phyloP scores from a whole-genome alignment of 2,113 vertebrate species.

The Aviceda subcristata region DNA sequence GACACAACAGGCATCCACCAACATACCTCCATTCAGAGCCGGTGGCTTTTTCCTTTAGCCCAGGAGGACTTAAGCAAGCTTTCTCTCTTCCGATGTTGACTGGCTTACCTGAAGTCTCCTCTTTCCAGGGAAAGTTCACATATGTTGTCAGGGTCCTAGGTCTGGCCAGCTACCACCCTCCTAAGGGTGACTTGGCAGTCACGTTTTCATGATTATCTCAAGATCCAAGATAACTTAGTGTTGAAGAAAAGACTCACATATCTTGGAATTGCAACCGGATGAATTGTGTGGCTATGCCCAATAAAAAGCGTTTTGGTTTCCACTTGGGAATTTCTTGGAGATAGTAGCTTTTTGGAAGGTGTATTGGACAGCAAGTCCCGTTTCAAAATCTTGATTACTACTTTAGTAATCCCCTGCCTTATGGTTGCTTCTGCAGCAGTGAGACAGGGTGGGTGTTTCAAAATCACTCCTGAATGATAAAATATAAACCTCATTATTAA shows the following conservation, averaged over 20 bases:
- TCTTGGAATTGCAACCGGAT: neutral
- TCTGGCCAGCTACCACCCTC: neutral
- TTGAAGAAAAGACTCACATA: neutral
- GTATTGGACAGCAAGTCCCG: neutral
- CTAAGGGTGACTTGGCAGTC: neutral
- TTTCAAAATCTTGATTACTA: neutral
- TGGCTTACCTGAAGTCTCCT: neutral
- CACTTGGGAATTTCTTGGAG: neutral
- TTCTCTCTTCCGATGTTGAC: neutral
- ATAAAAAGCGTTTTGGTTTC: neutral
- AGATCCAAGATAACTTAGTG: neutral
- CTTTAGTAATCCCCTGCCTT: neutral
- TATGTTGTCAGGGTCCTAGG: neutral
- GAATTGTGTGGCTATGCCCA: neutral
- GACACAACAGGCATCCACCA: neutral
- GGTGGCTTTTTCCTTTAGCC: neutral
- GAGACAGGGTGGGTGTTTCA: neutral
- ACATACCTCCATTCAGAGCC: neutral
- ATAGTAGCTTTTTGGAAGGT: neutral
- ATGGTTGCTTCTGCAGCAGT: neutral
- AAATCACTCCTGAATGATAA: neutral
- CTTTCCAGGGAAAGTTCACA: rapidly evolving
- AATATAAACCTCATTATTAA: neutral
- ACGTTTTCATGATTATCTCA: neutral
- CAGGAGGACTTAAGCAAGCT: neutral